Percentiles rank a stretch among this genome's conserved stretches.
These are phyloP conservation scores for Coracias cyanogaster DNA, from an alignment of 2,797 vertebrate genomes.

Conservation along the genomic window DNA sequence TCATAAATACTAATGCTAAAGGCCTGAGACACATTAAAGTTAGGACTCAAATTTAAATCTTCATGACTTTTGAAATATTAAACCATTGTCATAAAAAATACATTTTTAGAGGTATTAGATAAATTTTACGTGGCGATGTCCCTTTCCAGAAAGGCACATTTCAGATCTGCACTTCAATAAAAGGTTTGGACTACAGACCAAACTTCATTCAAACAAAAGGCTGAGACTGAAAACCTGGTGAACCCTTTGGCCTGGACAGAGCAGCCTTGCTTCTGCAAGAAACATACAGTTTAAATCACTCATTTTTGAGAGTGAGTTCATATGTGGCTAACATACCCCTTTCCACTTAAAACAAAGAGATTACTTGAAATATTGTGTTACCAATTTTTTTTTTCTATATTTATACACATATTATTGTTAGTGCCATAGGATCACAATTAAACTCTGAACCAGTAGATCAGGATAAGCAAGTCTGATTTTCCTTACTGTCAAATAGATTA, in stretches of 20 bases:
- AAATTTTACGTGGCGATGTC: background rate
- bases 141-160: constrained; percentile 41
- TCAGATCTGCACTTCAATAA: background rate
- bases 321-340: background rate
- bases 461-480: constrained; percentile 11
- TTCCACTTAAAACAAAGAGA: background rate
- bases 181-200: background rate
- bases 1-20: constrained; percentile 70
- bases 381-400: background rate
- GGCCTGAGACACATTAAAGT: constrained; percentile 37
- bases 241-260: constrained; percentile 5
- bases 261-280: background rate
- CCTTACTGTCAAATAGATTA: background rate
- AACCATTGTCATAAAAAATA: constrained; percentile 63
- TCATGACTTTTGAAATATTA: constrained; percentile 73
- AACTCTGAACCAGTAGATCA: constrained; percentile 6
- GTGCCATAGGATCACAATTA: background rate
- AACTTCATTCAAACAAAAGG: constrained; percentile 17
- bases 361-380: constrained; percentile 20
- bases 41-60: constrained; percentile 39
- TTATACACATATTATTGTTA: background rate
- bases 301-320: constrained; percentile 6
- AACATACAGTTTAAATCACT: background rate
- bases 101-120: constrained; percentile 53
- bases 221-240: background rate